Evolutionary conservation across 2,888 invertebrate genomes (phyloP), one percentile per base, ranked within the genome.

Genomic region (Aporophyla nigra): DNA sequence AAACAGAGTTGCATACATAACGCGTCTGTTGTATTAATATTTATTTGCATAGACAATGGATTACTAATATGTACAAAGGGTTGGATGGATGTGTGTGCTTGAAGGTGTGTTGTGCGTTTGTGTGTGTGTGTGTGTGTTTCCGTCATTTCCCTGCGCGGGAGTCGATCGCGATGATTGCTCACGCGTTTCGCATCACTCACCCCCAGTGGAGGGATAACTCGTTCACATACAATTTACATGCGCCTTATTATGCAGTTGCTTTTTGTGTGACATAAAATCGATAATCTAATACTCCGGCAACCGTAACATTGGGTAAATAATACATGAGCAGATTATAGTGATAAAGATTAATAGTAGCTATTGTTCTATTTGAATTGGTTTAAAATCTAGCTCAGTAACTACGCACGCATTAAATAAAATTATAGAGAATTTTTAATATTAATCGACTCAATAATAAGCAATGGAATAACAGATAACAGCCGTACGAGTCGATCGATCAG

Each of bases 131-230:
- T 93, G 91, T 88, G 93, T 90, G 90, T 92, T 93, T 95, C 94
- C 95, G 94, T 95, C 94, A 94, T 93, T 94, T 94, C 92, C 93
- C 91, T 93, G 96, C 95, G 95, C 95, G 89, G 91, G 95, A 93
- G 96, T 94, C 94, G 95, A 94, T 96, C 95, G 95, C 93, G 90
- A 94, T 93, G 96, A 95, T 94, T 95, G 95, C 95, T 95, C 95
- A 96, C 96, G 96, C 96, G 96, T 96, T 94, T 94, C 96, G 96
- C 96, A 96, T 96, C 96, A 94, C 92, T 95, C 95, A 92, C 95
- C 96, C 96, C 92, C 92, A 92, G 93, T 93, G 94, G 90, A 88
- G 90, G 91, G 93, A 93, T 93, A 93, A 94, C 94, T 91, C 90
- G 93, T 95, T 95, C 94, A 93, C 94, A 94, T 93, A 94, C 92